Base-by-base conservation (phyloP, 2,113 vertebrate species). In the Urocitellus parryii region DNA sequence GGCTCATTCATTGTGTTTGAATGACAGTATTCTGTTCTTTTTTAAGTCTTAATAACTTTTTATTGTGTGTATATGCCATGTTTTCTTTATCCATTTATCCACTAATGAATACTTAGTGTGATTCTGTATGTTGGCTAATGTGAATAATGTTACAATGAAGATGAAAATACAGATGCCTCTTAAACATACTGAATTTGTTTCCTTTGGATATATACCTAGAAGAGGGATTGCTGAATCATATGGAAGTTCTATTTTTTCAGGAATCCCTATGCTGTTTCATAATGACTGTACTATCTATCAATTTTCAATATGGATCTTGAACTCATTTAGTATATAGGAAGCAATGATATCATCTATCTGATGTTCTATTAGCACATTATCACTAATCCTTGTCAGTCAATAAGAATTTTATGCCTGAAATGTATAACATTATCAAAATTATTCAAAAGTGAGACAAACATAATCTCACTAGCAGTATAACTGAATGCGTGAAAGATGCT, bases 391-490 rank as follows among this genome's bases (percentile, higher is more conserved):
- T 95, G 13, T 94, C 81, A 84, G 42, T 20, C 68, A 77, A 25
- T 61, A 80, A 74, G 17, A 29, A 86, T 87, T 74, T 95, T 65
- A 90, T 63, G 91, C 16, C 63, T 94, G 25, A 96, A 63, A n/a
- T 68, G 45, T 39, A 67, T 78, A 67, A 91, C 18, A 37, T 82
- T 42, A 53, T 10, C 48, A 84, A 61, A 85, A 61, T 67, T 56
- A 70, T 93, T 90, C 87, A 65, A 87, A 89, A 93, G 51, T 34
- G 13, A 73, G 39, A 79, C 14, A 89, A 68, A 77, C 4, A 73
- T 53, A 67, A 72, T 78, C 18, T 78, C 8, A 3, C 53, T 68
- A 51, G 10, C 65, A 74, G 9, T 81, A 34, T 90, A 90, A 48
- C 9, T 53, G 34, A 53, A 3, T 32, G 0, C 45, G 5, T 61